These are phyloP conservation scores for Amphiprion ocellaris DNA, from an alignment of 2,113 vertebrate species.

Conservation along the genomic window DNA sequence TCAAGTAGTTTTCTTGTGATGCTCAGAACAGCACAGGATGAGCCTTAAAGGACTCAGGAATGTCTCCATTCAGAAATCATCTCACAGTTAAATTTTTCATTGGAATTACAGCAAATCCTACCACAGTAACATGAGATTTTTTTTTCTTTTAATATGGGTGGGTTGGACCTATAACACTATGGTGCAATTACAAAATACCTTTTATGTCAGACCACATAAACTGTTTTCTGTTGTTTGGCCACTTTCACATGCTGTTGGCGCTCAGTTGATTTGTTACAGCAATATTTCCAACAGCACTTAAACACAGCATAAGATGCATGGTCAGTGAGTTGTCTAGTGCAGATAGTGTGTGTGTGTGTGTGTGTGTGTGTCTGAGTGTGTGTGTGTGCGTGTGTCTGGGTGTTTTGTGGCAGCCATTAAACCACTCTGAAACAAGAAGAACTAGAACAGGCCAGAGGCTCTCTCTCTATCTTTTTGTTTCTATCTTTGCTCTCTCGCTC, in stretches of 20 bases:
- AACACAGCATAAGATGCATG: conserved; percentile 26
- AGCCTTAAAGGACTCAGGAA: too few relatives aligned
- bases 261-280: conserved; percentile 32
- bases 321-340: conserved; percentile 32
- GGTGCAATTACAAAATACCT: neutral
- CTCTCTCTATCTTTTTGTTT: conserved; percentile 36
- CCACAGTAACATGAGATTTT: neutral
- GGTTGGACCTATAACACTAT: neutral
- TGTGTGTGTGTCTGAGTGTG: conserved; percentile 8
- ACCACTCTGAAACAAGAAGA: conserved; percentile 65
- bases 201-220: neutral
- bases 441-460: conserved; percentile 67
- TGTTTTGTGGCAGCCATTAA: conserved; percentile 61
- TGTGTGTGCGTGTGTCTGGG: neutral
- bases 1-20: too few relatives aligned
- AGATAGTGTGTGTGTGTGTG: conserved; percentile 1
- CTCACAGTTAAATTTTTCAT: too few relatives aligned
- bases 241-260: conserved; percentile 13
- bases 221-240: neutral
- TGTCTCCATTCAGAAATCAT: too few relatives aligned
- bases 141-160: neutral
- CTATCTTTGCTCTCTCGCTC: conserved; percentile 22
- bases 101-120: too few relatives aligned
- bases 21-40: too few relatives aligned
- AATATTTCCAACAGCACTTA: conserved; percentile 26